Base-by-base conservation (phyloP, 1,140 invertebrate genomes). In the Bombus superbus region DNA sequence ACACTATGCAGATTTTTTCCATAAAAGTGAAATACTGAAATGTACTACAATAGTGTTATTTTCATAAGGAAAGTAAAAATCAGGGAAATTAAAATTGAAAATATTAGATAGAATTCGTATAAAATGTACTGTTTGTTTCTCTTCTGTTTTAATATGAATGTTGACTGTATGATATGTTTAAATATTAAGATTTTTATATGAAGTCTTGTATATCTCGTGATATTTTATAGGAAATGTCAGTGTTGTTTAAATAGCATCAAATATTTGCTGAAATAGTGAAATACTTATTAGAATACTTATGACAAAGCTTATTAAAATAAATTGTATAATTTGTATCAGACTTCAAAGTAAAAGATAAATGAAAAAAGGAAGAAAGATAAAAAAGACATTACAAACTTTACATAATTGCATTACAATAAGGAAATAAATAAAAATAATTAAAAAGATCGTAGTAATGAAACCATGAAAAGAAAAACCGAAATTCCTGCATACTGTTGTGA, bases 331-430 rank as follows among this genome's bases (percentile, higher is more conserved):
- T 72, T 44, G 4, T 35, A 32, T 85, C 59, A 68, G 25, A 78
- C n/a, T 47, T 73, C n/a, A 66, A 74, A 2, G 1, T 42, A 38
- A 73, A 66, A 53, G 38, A 47, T 44, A 66, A 38, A n/a, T 53
- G 47, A 53, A 22, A 53, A 53, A 53, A 53, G 47, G 6, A 57
- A 83, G 42, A 35, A 79, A 71, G 8, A 25, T 25, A 47, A 28
- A 66, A 35, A 81, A 68, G 11, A 73, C 5, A 77, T 62, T 15
- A 28, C 10, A 76, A 83, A 22, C 28, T 78, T 81, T 35, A 28
- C 42, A 83, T n/a, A 82, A 85, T 62, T 80, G 40, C 35, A 73
- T 89, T 83, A 88, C 89, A 89, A 85, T 32, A 66, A 72, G 68
- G 44, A 89, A 89, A 66, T 85, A 68, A 85, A 83, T n/a, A 76